phyloP scores from a whole-genome alignment of 2,888 invertebrate genomes.

The Lasiommata megera region DNA sequence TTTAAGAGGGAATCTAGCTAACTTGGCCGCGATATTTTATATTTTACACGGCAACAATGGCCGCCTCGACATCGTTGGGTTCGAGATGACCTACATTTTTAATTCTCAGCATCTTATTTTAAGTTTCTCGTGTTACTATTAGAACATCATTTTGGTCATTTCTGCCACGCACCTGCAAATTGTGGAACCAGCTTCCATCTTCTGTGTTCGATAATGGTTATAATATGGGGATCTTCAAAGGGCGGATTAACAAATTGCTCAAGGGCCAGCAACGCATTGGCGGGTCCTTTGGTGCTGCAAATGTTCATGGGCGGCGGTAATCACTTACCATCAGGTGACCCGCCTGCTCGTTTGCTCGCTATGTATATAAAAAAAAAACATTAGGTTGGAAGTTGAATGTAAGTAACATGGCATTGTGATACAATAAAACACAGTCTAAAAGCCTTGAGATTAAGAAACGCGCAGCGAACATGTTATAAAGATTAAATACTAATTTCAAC shows the following conservation, averaged over 20 bases:
- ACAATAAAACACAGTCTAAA: background rate
- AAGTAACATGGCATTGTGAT: background rate
- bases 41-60: conserved; percentile 19
- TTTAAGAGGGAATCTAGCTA: conserved; percentile 1
- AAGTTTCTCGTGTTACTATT: conserved; percentile 1
- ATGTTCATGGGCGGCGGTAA: too few species aligned
- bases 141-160: too few species aligned
- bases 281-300: too few species aligned
- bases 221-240: too few species aligned
- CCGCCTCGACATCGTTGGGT: conserved; percentile 14
- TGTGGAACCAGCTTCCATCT: too few species aligned
- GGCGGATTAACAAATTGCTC: too few species aligned
- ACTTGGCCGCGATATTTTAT: conserved; percentile 2
- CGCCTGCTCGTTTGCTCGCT: too few species aligned
- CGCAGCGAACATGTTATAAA: background rate
- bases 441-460: conserved; percentile 1
- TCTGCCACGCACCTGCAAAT: too few species aligned
- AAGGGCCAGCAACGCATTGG: too few species aligned
- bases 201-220: too few species aligned
- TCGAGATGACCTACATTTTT: conserved; percentile 25
- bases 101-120: conserved; percentile 19
- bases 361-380: too few species aligned
- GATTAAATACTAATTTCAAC: background rate
- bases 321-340: too few species aligned
- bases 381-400: background rate